Base-by-base conservation (phyloP, 2,113 vertebrate species). In the Noturus placidus region DNA sequence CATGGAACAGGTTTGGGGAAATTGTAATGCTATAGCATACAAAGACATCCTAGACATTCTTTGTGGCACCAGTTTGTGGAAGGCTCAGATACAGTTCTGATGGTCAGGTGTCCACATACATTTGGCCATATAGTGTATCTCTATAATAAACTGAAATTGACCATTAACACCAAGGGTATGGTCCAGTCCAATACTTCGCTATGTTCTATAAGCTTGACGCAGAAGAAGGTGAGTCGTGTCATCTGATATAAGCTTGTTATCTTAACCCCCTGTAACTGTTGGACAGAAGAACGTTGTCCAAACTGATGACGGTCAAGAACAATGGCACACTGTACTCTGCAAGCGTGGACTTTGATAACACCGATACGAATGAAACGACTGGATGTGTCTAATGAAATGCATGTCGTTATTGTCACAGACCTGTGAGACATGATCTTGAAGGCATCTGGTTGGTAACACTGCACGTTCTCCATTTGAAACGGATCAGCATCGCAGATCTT, bases 341-440 rank as follows among this genome's bases (percentile, higher is more conserved):
- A 20, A 22, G 30, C 4, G 30, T 59, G 54, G 54, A 80, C 19
- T 38, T 57, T 3, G n/a, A 57, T 7, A 42, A 82, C 19, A n/a
- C 5, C 59, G 30, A 14, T 27, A 25, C 25, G 4, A n/a, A n/a
- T n/a, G 0, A 82, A 61, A 63, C 0, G 8, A 25, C 30, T 17
- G 7, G 27, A 15, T 1, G 81, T 82, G 56, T 82, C 25, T 63
- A n/a, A 42, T 42, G 13, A 63, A 65, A 63, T 17, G 3, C 11
- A n/a, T 46, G 2, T 42, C 22, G 27, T 25, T 22, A 56, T 30
- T 11, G 70, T 30, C 4, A 78, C 94, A 90, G 80, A 98, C 97
- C 97, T 97, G 93, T 98, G 97, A 19, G 97, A 96, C 97, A 98
- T 98, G 86, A 98, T 98, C 94, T 97, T 97, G 87, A 97, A 95